Percentiles rank a stretch among this genome's conserved stretches.
These are phyloP conservation scores for Ostrea edulis DNA, from an alignment of 1,140 invertebrate species.

Conservation along the genomic window DNA sequence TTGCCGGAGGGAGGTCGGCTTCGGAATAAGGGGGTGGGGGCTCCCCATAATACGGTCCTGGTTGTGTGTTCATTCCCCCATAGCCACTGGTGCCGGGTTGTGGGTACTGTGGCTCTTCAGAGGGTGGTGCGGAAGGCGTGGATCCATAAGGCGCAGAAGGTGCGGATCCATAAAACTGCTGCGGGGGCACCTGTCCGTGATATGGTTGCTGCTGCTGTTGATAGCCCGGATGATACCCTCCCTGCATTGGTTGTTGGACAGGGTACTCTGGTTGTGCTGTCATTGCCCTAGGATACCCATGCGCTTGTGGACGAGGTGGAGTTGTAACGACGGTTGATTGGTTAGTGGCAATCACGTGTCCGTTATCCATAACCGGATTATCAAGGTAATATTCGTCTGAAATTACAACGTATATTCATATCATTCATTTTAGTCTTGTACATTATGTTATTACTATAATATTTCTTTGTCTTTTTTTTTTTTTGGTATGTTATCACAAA, in stretches of 20 bases:
- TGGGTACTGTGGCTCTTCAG: neutral
- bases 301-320: neutral
- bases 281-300: neutral
- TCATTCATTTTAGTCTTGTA: no score
- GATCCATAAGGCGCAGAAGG: neutral
- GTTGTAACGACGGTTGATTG: neutral
- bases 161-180: neutral
- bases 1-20: neutral
- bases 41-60: slow-evolving; percentile 29
- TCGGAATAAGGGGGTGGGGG: slow-evolving; percentile 37
- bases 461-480: neutral
- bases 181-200: neutral
- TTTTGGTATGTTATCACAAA: neutral
- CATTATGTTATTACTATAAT: neutral
- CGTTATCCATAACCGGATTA: slow-evolving; percentile 44
- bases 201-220: slow-evolving; percentile 6
- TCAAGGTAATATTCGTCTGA: slow-evolving; percentile 55
- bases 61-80: neutral
- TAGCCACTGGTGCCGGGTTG: slow-evolving; percentile 9
- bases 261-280: neutral
- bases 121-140: neutral
- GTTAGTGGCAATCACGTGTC: slow-evolving; percentile 1
- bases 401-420: no score
- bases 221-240: slow-evolving; percentile 25
- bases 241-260: slow-evolving; percentile 3